Percentiles rank a stretch among this genome's conserved stretches.
Conservation (phyloP, 2,113 vertebrate genomes). For the Gallinago jamesoni region DNA sequence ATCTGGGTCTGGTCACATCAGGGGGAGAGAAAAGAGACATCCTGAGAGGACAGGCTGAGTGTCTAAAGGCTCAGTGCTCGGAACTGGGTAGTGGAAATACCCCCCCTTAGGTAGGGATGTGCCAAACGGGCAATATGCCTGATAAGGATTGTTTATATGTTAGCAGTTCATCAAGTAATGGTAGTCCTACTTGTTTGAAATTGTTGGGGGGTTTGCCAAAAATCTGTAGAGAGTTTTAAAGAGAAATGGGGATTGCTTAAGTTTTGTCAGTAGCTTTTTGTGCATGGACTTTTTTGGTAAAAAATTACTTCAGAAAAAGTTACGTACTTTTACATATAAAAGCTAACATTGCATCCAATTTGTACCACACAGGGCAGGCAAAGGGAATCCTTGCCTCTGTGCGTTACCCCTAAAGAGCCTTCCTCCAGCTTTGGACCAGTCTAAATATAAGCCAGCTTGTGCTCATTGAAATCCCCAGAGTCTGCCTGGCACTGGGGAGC, state of each 20-base stretch:
- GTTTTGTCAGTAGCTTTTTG: background rate
- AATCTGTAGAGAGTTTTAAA: background rate
- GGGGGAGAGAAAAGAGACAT: background rate
- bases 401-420: background rate
- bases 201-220: background rate
- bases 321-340: background rate
- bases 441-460: slow-evolving; percentile 13
- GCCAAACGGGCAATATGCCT: background rate
- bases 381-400: background rate
- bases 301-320: background rate
- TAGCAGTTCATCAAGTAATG: background rate
- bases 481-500: slow-evolving; percentile 52
- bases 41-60: background rate
- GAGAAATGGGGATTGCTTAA: background rate
- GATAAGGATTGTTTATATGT: background rate
- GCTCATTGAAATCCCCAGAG: background rate
- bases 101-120: background rate
- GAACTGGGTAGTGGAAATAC: background rate
- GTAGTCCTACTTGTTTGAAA: background rate
- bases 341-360: background rate
- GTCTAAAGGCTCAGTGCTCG: background rate
- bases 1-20: background rate
- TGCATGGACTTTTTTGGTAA: background rate
- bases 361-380: background rate
- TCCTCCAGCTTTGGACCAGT: background rate